A percentile compares a stretch with the other conserved stretches of the same genome.
Conservation (phyloP, 2,888 invertebrate species). For the Yponomeuta sedellus region DNA sequence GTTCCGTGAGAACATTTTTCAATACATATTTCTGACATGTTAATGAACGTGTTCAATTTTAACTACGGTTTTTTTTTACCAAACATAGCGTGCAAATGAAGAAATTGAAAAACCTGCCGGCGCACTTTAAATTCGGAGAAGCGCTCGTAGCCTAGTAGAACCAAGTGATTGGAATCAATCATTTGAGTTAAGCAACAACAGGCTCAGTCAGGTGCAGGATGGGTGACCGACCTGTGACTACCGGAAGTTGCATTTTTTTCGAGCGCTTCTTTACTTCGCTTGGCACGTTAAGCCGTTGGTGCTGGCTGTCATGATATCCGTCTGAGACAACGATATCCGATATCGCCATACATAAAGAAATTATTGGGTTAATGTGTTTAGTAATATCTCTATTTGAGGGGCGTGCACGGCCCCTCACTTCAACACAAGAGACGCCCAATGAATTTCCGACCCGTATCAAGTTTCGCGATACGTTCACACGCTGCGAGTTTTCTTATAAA, state of each 20-base stretch:
- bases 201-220: too few species aligned
- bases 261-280: too few species aligned
- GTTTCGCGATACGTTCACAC: not conserved
- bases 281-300: too few species aligned
- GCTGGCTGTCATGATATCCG: too few species aligned
- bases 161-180: too few species aligned
- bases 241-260: too few species aligned
- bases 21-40: slow-evolving; percentile 7
- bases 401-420: not conserved
- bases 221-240: too few species aligned
- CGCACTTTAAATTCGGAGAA: not conserved
- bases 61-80: not conserved
- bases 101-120: not conserved
- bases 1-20: slow-evolving; percentile 4
- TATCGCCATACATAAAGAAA: too few species aligned
- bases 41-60: not conserved
- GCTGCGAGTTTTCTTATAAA: not conserved
- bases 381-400: not conserved
- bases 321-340: too few species aligned
- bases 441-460: not conserved
- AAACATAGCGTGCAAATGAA: not conserved
- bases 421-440: not conserved
- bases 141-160: too few species aligned
- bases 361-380: not conserved
- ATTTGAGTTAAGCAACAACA: too few species aligned